phyloP scores from a whole-genome alignment of 2,113 vertebrate species.

The Picathartes gymnocephalus region DNA sequence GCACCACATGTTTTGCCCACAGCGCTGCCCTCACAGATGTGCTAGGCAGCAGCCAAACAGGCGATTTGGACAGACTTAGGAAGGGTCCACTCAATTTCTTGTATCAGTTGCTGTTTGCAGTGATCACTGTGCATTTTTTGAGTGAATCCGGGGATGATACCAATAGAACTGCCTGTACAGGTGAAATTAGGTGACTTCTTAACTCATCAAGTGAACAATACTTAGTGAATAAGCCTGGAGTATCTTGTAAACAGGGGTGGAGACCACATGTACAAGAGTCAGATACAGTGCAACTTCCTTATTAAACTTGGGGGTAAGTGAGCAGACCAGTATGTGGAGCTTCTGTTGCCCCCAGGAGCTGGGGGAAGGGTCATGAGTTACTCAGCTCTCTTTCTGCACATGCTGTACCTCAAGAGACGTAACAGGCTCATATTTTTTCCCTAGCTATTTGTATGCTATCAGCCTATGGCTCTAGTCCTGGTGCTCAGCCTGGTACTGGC shows the following conservation, averaged over 20 bases:
- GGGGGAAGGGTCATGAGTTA: neutral
- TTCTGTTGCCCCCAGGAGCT: neutral
- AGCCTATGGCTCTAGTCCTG: neutral
- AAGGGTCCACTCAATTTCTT: neutral
- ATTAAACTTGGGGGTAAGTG: neutral
- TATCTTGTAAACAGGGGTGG: neutral
- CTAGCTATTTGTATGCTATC: neutral
- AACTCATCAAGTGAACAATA: neutral
- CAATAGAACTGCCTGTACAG: neutral
- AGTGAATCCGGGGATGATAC: fast-evolving
- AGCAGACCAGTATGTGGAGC: neutral
- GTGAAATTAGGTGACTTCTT: neutral
- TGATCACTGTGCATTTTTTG: neutral
- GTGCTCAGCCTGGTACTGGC: neutral
- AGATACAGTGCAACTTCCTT: neutral
- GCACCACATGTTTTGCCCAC: neutral
- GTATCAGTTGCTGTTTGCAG: neutral
- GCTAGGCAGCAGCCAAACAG: neutral
- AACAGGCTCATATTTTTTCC: neutral
- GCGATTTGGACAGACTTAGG: neutral
- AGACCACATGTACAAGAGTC: neutral
- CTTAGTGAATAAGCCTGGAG: neutral
- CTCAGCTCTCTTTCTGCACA: neutral
- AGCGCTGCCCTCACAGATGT: neutral
- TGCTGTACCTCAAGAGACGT: neutral